These are phyloP conservation scores for Balearica regulorum DNA, from an alignment of 2,797 vertebrate species.

Conservation along the genomic window DNA sequence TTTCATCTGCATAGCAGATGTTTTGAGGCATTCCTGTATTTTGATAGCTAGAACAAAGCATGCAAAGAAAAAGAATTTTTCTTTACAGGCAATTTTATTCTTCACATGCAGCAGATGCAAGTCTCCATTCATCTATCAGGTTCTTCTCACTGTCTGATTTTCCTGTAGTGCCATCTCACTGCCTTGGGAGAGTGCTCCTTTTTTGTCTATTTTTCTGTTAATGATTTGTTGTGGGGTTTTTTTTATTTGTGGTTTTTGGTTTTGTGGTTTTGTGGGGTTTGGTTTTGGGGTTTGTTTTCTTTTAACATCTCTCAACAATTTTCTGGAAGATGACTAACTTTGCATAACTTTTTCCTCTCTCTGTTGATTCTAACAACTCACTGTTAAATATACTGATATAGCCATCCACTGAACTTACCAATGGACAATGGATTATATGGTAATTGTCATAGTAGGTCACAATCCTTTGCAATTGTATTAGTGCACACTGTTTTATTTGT, in stretches of 20 bases:
- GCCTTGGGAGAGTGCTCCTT: neutral
- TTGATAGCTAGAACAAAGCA: neutral
- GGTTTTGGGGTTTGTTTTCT: neutral
- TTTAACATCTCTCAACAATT: neutral
- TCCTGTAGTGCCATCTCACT: neutral
- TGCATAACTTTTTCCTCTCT: neutral
- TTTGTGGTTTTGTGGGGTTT: no score
- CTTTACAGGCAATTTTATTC: neutral
- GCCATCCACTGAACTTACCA: neutral
- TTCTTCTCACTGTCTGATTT: neutral
- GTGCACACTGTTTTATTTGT: neutral
- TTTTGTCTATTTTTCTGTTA: neutral
- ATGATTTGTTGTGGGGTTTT: neutral
- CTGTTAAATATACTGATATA: neutral
- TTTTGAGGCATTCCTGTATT: neutral
- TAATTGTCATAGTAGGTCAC: neutral
- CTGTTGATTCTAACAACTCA: neutral
- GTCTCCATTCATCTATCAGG: neutral
- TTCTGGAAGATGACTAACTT: neutral
- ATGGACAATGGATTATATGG: no score
- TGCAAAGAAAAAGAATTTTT: neutral
- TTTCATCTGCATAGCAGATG: neutral
- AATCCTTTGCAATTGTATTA: neutral
- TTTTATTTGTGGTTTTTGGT: neutral
- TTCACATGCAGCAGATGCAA: neutral